Percentiles rank a stretch among this genome's conserved stretches.
phyloP scores from a whole-genome alignment of 2,113 vertebrate species.

The Oncorhynchus clarkii region DNA sequence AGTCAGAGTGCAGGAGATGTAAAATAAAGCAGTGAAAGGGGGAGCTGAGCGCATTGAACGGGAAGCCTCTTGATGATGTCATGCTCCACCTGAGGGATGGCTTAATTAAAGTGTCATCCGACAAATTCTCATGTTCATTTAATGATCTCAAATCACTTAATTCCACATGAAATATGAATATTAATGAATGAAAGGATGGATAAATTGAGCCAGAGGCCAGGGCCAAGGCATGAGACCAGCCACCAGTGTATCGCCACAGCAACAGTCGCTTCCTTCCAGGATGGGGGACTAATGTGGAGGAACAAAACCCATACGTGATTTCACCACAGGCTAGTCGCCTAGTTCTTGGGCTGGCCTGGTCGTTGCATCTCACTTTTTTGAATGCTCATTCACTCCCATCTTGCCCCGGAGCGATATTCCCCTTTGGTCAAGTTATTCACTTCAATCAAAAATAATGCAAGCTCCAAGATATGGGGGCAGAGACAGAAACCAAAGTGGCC shows the following conservation, averaged over 20 bases:
- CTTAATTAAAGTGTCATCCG: constrained; percentile 63
- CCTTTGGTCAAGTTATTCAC: constrained; percentile 20
- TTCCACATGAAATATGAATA: constrained; percentile 70
- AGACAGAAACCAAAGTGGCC: constrained; percentile 16
- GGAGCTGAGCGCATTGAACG: constrained; percentile 31
- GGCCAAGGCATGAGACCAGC: constrained; percentile 19
- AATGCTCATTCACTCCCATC: constrained; percentile 25
- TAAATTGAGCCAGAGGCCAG: constrained; percentile 27
- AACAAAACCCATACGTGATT: constrained; percentile 30
- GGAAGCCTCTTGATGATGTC: constrained; percentile 43
- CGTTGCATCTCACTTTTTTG: constrained; percentile 16
- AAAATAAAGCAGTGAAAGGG: constrained; percentile 31
- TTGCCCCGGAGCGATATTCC: constrained; percentile 43
- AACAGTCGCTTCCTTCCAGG: neutral
- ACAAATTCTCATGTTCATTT: constrained; percentile 66
- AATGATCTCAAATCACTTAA: constrained; percentile 65
- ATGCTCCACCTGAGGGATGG: constrained; percentile 30
- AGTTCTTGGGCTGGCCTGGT: constrained; percentile 44
- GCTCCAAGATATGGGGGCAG: constrained; percentile 12
- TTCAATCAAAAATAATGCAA: constrained; percentile 46
- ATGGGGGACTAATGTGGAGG: constrained; percentile 28
- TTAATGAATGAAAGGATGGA: constrained; percentile 51
- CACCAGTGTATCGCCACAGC: constrained; percentile 47
- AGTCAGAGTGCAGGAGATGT: constrained; percentile 33
- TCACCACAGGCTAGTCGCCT: constrained; percentile 47